These are phyloP conservation scores for Brachionus asplanchnoidis DNA, from an alignment of 1,140 invertebrate species.

Conservation along the genomic window DNA sequence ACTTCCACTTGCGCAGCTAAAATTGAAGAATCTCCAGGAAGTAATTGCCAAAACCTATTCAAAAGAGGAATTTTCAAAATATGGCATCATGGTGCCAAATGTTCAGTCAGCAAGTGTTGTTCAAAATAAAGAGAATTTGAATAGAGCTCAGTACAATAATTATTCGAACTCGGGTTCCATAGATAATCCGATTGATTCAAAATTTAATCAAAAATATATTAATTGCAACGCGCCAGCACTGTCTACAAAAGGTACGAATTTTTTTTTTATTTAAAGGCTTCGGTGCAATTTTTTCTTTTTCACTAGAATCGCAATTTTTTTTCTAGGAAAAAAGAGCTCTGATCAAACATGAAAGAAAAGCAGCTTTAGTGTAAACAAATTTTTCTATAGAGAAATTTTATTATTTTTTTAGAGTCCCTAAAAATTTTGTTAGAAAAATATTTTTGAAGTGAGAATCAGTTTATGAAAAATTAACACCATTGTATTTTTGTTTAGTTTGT, in stretches of 20 bases:
- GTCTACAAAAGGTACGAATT: not conserved
- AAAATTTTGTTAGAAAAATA: not conserved
- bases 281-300: not conserved
- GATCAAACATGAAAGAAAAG: not conserved
- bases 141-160: not conserved
- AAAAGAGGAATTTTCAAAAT: slow-evolving; percentile 6
- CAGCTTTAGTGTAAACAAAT: not conserved
- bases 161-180: not conserved
- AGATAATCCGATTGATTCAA: not conserved
- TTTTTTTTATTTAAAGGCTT: not conserved
- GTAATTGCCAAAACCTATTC: not conserved
- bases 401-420: not conserved
- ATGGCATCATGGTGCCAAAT: not conserved
- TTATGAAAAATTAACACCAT: not conserved
- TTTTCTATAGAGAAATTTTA: not conserved
- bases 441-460: not conserved
- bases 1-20: not conserved
- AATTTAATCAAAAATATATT: not conserved
- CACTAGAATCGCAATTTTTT: not conserved
- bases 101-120: not conserved
- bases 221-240: not conserved
- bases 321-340: not conserved
- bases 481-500: no score
- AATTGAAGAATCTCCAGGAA: slow-evolving; percentile 24
- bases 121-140: slow-evolving; percentile 28